Evolutionary conservation across 1,140 invertebrate species (phyloP), one percentile per base, ranked within the genome.

Genomic region (Theocolax elegans): DNA sequence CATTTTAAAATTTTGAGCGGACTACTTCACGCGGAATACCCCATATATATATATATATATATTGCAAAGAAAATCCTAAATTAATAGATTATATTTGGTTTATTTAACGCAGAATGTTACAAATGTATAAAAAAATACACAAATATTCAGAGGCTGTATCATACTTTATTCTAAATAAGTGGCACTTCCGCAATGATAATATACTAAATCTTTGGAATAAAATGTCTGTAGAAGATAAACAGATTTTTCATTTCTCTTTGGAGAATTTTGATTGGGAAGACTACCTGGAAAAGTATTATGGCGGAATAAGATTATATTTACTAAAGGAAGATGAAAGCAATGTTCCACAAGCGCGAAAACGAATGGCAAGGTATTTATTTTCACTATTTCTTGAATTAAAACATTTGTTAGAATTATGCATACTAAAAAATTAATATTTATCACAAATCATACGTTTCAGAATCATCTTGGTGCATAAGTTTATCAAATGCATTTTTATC

Each of bases 81-180:
- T n/a, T n/a, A n/a, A n/a, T n/a, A n/a, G n/a, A n/a, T n/a, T n/a
- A n/a, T n/a, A n/a, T n/a, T n/a, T n/a, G 7, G 35, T 42, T 27
- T 29, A 56, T 60, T 35, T 35, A n/a, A 59, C 67, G 53, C 72
- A 91, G 89, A 72, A 79, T 90, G 76, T 77, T 89, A 7, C 86
- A 87, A 64, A 83, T 90, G 19, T 90, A 91, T 72, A 87, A 87
- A 23, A 88, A 87, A 77, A 85, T 91, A 23, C 84, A 88, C 65
- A 88, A 88, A 76, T 88, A 89, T n/a, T 78, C 88, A 3, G 77
- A 80, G 2, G 86, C 86, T 3, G 81, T 90, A 12, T 83, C 88
- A 31, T 91, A 87, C 76, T 92, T 92, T 75, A 87, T 88, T 29
- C 84, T 82, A 0, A 80, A 85, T 31, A 81, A 88, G 60, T 92